Conservation (phyloP, 2,888 invertebrate genomes). For the Trimorus sp. region DNA sequence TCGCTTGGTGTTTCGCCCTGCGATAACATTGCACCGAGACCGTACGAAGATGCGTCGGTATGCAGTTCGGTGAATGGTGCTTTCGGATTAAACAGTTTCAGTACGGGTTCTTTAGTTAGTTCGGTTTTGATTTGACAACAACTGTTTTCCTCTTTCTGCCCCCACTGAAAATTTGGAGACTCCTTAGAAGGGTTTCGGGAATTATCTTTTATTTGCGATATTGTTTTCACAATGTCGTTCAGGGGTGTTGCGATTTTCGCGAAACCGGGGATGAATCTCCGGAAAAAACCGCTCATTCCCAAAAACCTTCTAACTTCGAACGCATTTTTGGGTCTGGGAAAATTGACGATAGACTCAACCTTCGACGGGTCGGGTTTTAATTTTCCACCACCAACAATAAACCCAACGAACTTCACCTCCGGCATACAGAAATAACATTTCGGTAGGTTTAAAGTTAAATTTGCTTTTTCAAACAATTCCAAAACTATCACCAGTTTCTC, state of each 20-base stretch:
- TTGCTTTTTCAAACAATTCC: no score
- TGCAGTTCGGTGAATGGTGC: neutral
- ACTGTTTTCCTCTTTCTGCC: neutral
- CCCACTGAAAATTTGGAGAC: neutral
- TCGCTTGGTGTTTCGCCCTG: neutral
- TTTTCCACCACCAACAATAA: no score
- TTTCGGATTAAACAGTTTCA: conserved; percentile 57
- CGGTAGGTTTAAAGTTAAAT: no score
- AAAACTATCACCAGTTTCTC: no score
- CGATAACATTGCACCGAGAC: no score
- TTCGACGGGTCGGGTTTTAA: no score
- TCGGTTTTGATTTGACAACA: conserved; percentile 3
- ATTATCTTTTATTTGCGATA: neutral
- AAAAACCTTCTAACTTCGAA: neutral
- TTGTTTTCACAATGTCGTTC: neutral
- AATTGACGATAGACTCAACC: no score
- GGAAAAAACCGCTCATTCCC: neutral
- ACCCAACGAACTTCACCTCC: no score
- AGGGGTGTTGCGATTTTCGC: neutral
- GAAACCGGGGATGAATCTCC: neutral
- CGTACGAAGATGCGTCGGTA: neutral
- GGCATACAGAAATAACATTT: no score
- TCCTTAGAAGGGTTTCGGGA: conserved; percentile 10
- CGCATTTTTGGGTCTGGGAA: no score
- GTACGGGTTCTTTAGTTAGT: conserved; percentile 25